Percentiles rank a stretch among this genome's conserved stretches.
Evolutionary conservation across 2,888 invertebrate genomes (phyloP).

Genomic region (Andrena praecox): DNA sequence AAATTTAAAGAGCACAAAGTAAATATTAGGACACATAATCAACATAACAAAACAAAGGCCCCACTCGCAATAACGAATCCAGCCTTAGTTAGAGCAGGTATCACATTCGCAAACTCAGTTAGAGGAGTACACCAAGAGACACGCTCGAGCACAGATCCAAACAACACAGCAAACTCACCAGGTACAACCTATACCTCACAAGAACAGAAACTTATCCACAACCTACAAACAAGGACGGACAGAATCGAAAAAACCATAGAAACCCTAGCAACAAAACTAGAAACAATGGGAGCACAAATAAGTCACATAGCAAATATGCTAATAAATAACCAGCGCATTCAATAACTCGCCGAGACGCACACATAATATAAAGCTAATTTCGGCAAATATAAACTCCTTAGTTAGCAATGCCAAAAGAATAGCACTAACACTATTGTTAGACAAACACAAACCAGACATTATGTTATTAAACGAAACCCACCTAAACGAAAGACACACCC

Average conservation of each 20-base stretch:
- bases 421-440: conserved; percentile 6
- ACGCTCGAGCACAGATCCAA: neutral
- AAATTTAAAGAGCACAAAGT: too few relatives aligned
- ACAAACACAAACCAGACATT: conserved; percentile 10
- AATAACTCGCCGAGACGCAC: neutral
- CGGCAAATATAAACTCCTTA: conserved; percentile 17
- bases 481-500: neutral
- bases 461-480: conserved; percentile 1
- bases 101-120: neutral
- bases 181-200: too few relatives aligned
- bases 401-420: conserved; percentile 15
- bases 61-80: neutral
- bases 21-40: too few relatives aligned
- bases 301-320: conserved; percentile 9
- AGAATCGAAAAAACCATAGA: conserved; percentile 4
- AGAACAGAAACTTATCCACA: neutral
- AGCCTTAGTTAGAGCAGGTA: neutral
- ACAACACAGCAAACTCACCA: too few relatives aligned
- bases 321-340: neutral
- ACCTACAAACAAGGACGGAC: neutral
- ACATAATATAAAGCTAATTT: conserved; percentile 8
- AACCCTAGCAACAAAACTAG: neutral
- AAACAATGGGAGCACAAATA: neutral
- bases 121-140: neutral
- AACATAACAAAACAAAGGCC: too few relatives aligned